Conservation (phyloP, 2,797 vertebrate species). For the Falco novaeseelandiae region DNA sequence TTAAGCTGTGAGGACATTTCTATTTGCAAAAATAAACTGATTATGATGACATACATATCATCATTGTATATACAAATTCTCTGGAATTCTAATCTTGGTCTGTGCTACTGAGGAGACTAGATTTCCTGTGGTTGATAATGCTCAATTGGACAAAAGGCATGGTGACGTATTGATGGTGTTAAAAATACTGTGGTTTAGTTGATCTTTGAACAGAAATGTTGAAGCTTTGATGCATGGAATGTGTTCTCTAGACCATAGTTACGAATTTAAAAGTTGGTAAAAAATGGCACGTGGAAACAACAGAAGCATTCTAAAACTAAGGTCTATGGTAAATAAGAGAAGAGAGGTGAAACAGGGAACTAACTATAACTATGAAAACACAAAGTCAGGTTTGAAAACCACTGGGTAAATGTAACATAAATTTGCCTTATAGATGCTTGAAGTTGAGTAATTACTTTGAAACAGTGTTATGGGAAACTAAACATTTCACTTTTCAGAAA, state of each 20-base stretch:
- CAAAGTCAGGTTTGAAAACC: neutral
- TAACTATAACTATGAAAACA: neutral
- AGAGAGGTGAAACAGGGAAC: neutral
- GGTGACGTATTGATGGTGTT: neutral
- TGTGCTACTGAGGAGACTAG: neutral
- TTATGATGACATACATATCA: constrained; percentile 2
- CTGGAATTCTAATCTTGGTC: neutral
- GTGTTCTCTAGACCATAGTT: neutral
- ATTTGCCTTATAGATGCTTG: neutral
- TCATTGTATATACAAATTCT: too few relatives aligned
- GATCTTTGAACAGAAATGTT: neutral
- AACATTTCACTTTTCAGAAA: neutral
- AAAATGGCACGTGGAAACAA: neutral
- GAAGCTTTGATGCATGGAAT: neutral
- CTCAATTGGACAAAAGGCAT: neutral
- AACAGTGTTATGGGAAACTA: neutral
- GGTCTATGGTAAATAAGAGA: neutral
- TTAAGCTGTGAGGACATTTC: constrained; percentile 58
- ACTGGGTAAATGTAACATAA: neutral
- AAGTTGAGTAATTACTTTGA: neutral
- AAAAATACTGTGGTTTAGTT: neutral
- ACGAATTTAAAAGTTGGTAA: neutral
- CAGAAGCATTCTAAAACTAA: neutral
- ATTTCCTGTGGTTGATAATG: neutral
- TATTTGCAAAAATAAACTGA: constrained; percentile 61